phyloP scores from a whole-genome alignment of 2,113 vertebrate species.

The Pyrgilauda ruficollis region DNA sequence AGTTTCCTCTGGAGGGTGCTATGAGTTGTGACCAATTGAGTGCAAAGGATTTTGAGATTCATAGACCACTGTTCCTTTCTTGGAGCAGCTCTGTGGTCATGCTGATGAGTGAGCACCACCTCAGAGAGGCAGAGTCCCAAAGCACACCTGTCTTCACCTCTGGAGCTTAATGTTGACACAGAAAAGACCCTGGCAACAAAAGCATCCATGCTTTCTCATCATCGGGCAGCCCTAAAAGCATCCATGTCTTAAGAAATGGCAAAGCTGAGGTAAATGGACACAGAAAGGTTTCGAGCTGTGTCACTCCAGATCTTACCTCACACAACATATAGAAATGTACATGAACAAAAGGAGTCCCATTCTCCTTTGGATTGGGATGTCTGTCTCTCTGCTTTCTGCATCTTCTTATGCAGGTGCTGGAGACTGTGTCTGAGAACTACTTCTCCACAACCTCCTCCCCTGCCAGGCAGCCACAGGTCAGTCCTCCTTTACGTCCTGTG shows the following conservation, averaged over 20 bases:
- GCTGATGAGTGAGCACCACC: fast-evolving
- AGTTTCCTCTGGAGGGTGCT: neutral
- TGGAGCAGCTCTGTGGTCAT: fast-evolving
- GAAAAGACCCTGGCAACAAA: neutral
- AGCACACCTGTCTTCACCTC: neutral
- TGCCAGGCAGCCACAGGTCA: neutral
- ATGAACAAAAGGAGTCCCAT: neutral
- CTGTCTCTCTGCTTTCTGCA: neutral
- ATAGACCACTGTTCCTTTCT: neutral
- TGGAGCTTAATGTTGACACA: fast-evolving
- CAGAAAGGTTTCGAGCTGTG: neutral
- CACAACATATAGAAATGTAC: fast-evolving
- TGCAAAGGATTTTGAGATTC: neutral
- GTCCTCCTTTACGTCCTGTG: neutral
- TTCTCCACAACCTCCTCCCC: neutral
- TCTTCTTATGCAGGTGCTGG: neutral
- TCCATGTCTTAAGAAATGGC: neutral
- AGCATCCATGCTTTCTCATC: neutral
- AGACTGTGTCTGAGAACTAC: neutral
- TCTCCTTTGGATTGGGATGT: neutral
- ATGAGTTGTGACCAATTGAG: fast-evolving
- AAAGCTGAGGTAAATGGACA: neutral
- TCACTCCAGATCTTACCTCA: neutral
- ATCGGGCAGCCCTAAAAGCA: neutral
- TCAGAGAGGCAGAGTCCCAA: neutral